These are phyloP conservation scores for Sarcophilus harrisii DNA, from an alignment of 2,797 vertebrate genomes.

Conservation along the genomic window DNA sequence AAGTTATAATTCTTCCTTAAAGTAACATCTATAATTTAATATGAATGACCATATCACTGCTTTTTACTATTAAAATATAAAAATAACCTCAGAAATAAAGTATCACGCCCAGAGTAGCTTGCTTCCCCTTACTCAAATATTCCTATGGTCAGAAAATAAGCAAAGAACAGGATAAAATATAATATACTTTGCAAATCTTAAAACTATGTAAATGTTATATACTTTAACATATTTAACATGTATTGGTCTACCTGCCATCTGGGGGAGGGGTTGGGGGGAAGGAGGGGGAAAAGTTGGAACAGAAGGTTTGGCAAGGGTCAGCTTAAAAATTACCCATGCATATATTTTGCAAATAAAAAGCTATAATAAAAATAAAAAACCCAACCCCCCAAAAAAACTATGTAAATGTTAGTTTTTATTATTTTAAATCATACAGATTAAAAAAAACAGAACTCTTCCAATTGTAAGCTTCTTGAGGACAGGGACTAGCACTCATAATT, in stretches of 20 bases:
- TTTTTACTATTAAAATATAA: neutral
- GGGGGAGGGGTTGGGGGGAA: too few species aligned
- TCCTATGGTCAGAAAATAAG: constrained; percentile 56
- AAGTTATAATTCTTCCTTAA: neutral
- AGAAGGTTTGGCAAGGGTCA: too few species aligned
- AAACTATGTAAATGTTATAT: neutral
- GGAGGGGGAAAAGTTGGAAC: too few species aligned
- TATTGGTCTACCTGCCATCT: too few species aligned
- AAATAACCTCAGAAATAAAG: constrained; percentile 35
- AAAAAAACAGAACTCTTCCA: neutral
- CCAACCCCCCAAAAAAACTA: neutral
- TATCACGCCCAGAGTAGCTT: constrained; percentile 64
- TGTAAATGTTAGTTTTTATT: neutral
- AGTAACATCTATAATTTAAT: neutral
- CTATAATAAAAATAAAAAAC: too few species aligned
- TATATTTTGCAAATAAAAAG: too few species aligned
- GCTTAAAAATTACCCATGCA: too few species aligned
- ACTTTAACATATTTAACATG: too few species aligned
- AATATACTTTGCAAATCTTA: neutral
- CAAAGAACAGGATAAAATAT: neutral
- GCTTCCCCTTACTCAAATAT: constrained; percentile 72
- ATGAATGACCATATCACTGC: neutral
- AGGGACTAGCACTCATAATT: neutral
- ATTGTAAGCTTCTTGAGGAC: neutral
- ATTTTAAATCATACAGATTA: neutral